Conservation (phyloP, 2,113 vertebrate species). For the Strix uralensis region DNA sequence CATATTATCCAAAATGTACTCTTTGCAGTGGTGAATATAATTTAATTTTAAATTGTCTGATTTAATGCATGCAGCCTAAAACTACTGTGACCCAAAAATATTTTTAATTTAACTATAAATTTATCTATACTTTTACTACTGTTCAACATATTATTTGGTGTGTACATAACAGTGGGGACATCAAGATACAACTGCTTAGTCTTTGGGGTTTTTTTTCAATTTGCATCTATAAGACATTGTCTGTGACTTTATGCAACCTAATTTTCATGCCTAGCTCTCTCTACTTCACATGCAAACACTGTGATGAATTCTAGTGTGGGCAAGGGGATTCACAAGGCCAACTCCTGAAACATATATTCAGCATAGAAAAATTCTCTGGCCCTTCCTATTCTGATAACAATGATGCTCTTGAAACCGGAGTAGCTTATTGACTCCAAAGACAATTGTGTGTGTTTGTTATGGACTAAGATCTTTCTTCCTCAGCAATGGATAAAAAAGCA, state of each 20-base stretch:
- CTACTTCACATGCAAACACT: neutral
- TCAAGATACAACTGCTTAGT: neutral
- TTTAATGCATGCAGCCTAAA: neutral
- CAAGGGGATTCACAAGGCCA: neutral
- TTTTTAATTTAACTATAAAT: neutral
- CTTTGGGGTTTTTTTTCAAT: neutral
- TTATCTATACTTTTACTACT: neutral
- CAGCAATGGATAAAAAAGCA: slow-evolving; percentile 91
- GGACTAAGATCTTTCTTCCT: slow-evolving; percentile 28
- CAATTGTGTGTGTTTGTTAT: neutral
- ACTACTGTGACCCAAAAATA: neutral
- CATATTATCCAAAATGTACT: neutral
- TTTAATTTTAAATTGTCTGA: neutral
- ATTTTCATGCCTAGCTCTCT: neutral
- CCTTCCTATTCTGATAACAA: neutral
- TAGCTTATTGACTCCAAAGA: neutral
- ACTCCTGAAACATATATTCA: neutral
- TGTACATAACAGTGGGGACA: neutral
- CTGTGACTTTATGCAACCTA: neutral
- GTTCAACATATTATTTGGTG: neutral
- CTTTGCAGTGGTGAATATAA: neutral
- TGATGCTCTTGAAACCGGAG: neutral
- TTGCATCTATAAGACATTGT: neutral
- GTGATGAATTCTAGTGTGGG: neutral
- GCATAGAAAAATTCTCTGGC: neutral